Evolutionary conservation across 1,140 invertebrate species (phyloP).

Genomic region (Hirudo medicinalis): DNA sequence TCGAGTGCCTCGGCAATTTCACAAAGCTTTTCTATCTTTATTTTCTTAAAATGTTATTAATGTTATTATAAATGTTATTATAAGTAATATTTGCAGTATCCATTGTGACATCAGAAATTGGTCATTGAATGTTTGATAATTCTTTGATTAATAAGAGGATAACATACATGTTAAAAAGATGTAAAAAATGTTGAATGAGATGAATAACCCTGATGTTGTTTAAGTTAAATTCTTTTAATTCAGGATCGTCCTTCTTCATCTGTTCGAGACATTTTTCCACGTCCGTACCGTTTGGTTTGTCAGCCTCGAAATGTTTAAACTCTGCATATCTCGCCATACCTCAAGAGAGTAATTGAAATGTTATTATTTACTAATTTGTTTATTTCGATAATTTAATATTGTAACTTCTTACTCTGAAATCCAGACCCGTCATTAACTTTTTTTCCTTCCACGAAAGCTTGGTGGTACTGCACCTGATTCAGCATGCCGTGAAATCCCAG

Average conservation of each 20-base stretch:
- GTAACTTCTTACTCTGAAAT: constrained; percentile 10
- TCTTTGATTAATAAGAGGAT: no score
- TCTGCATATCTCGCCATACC: constrained; percentile 85
- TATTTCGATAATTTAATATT: neutral
- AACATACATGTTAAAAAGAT: no score
- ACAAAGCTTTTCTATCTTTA: constrained; percentile 86
- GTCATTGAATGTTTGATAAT: neutral
- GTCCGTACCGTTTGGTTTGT: constrained; percentile 86
- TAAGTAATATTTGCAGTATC: neutral
- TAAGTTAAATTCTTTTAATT: constrained; percentile 40
- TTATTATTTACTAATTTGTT: neutral
- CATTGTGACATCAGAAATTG: no score
- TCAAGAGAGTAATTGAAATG: constrained; percentile 13
- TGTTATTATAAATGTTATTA: neutral
- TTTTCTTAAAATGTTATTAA: constrained; percentile 56
- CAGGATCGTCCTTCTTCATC: constrained; percentile 71
- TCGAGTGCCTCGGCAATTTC: constrained; percentile 74
- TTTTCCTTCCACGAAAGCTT: constrained; percentile 59
- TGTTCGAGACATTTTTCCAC: constrained; percentile 75
- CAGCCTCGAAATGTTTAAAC: constrained; percentile 69
- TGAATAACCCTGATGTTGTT: constrained; percentile 38
- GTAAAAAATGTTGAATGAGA: no score
- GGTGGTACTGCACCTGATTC: constrained; percentile 93
- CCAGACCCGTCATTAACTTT: constrained; percentile 8
- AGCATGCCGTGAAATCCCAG: constrained; percentile 98